A percentile compares a stretch with the other conserved stretches of the same genome.
These are phyloP conservation scores for Plestiodon gilberti DNA, from an alignment of 2,113 vertebrate genomes.

Conservation along the genomic window DNA sequence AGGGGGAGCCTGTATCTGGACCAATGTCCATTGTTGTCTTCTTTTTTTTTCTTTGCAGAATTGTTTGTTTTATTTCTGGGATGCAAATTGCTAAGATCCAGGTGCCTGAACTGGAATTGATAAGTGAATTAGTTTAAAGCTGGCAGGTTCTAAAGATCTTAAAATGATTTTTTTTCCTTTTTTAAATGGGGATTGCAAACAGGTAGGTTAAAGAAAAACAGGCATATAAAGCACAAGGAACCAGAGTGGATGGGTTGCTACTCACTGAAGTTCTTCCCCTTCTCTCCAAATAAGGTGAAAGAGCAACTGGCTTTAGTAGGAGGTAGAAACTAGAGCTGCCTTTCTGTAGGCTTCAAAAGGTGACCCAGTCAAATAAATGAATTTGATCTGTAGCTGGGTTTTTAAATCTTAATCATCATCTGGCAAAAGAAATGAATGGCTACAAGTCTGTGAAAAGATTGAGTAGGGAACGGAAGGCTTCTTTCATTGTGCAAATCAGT, in stretches of 20 bases:
- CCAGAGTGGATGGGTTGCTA: slow-evolving; percentile 65
- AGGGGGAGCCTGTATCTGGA: slow-evolving; percentile 49
- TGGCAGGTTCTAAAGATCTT: slow-evolving; percentile 28
- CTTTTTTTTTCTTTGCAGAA: slow-evolving; percentile 40
- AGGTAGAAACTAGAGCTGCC: slow-evolving; percentile 48
- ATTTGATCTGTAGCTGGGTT: slow-evolving; percentile 41
- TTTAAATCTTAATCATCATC: slow-evolving; percentile 54
- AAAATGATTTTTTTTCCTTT: slow-evolving; percentile 34
- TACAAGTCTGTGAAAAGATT: slow-evolving; percentile 62
- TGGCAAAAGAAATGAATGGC: slow-evolving; percentile 57
- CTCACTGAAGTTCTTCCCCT: slow-evolving; percentile 69
- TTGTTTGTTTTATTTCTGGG: slow-evolving; percentile 45
- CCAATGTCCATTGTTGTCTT: slow-evolving; percentile 51
- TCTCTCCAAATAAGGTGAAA: slow-evolving; percentile 63
- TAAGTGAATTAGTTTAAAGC: slow-evolving; percentile 39
- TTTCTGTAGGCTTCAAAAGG: slow-evolving; percentile 36
- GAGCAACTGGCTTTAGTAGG: slow-evolving; percentile 48
- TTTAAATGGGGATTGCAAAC: slow-evolving; percentile 49
- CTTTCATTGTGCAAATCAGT: slow-evolving; percentile 61
- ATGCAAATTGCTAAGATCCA: slow-evolving; percentile 49
- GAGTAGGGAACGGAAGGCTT: slow-evolving; percentile 67
- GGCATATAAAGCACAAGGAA: slow-evolving; percentile 78
- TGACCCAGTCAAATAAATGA: slow-evolving; percentile 43
- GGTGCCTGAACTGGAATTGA: slow-evolving; percentile 55
- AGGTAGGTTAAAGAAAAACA: slow-evolving; percentile 61